A percentile compares a stretch with the other conserved stretches of the same genome.
phyloP scores from a whole-genome alignment of 2,113 vertebrate species.

The Marmota monax region DNA sequence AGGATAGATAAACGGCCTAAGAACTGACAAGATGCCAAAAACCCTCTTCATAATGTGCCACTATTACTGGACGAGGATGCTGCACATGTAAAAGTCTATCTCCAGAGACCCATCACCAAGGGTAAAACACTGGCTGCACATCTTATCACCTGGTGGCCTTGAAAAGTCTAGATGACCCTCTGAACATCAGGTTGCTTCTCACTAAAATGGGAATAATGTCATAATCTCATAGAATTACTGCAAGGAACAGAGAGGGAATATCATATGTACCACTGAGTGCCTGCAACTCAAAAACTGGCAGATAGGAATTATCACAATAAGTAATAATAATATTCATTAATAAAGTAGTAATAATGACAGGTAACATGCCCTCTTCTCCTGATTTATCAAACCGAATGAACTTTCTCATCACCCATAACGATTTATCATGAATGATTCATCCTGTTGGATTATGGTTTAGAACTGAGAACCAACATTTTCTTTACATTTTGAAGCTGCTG shows the following conservation, averaged over 20 bases:
- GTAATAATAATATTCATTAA: neutral
- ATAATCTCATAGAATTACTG: neutral
- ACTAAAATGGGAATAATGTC: neutral
- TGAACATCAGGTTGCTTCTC: neutral
- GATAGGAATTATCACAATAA: neutral
- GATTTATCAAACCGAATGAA: neutral
- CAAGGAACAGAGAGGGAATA: neutral
- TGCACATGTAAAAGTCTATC: neutral
- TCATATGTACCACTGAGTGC: neutral
- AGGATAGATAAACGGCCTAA: neutral
- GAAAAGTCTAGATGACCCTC: neutral
- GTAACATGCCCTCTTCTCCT: neutral
- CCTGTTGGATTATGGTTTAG: conserved; percentile 30
- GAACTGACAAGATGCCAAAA: neutral
- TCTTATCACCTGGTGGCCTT: neutral
- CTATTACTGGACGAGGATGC: neutral
- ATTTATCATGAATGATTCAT: neutral
- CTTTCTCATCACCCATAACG: neutral
- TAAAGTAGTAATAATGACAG: neutral
- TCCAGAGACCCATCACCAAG: neutral
- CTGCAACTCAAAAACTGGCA: neutral
- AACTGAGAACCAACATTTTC: neutral
- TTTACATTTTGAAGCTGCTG: conserved; percentile 21
- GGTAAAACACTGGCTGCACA: neutral
- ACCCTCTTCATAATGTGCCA: neutral